These are phyloP conservation scores for Hemibagrus wyckioides DNA, from an alignment of 2,113 vertebrate genomes.

Conservation along the genomic window DNA sequence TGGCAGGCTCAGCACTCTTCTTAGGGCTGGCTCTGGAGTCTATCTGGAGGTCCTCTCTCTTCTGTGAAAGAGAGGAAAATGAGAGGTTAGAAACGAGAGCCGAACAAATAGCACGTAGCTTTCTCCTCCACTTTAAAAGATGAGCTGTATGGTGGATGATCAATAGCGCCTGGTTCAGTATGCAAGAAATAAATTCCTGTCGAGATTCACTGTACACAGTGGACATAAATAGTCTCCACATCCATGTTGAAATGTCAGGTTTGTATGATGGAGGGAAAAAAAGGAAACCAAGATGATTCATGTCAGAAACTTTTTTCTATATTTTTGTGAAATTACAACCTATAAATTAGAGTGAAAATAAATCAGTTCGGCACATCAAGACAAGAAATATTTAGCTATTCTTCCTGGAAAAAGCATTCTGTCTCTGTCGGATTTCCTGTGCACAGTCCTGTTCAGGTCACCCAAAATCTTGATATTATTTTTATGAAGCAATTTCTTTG, in stretches of 20 bases:
- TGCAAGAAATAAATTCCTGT: not conserved
- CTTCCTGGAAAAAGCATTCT: too few relatives aligned
- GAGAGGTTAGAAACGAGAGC: slow-evolving; percentile 35
- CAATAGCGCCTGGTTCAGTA: not conserved
- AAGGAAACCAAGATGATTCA: not conserved
- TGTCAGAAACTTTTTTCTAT: not conserved
- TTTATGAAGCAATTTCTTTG: too few relatives aligned
- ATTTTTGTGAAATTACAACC: not conserved
- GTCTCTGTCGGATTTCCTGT: too few relatives aligned
- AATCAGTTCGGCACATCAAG: too few relatives aligned
- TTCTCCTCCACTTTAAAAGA: not conserved
- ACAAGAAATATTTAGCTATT: too few relatives aligned
- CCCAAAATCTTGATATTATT: too few relatives aligned
- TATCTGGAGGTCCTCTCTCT: slow-evolving; percentile 81
- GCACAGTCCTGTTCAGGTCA: too few relatives aligned
- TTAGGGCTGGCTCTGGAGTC: slow-evolving; percentile 84
- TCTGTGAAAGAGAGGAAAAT: slow-evolving; percentile 67
- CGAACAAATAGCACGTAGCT: not conserved
- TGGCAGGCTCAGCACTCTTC: slow-evolving; percentile 79
- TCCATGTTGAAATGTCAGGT: not conserved
- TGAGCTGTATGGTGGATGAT: not conserved
- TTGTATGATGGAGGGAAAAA: not conserved
- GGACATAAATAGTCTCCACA: not conserved
- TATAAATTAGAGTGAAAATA: too few relatives aligned
- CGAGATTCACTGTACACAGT: not conserved